Evolutionary conservation across 2,113 vertebrate genomes (phyloP).

Genomic region (Eulemur macaco): DNA sequence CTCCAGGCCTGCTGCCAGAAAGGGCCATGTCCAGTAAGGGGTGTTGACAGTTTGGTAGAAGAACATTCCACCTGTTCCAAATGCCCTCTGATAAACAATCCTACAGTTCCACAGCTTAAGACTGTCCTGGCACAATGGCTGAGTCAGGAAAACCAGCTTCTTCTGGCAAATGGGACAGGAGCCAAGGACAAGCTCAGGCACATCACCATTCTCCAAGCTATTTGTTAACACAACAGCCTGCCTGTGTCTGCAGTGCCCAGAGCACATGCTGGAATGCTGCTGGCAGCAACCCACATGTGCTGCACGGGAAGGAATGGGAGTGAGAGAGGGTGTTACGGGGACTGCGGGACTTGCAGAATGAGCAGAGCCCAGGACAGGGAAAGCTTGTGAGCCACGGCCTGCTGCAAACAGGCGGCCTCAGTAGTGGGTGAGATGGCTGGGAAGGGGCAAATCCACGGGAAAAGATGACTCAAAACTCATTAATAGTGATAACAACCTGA

Average conservation of each 20-base stretch:
- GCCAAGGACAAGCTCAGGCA: constrained; percentile 71
- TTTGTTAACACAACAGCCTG: constrained; percentile 61
- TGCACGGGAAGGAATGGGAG: neutral
- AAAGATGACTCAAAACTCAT: neutral
- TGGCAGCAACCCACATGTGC: constrained; percentile 30
- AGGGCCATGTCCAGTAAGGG: neutral
- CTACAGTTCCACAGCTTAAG: neutral
- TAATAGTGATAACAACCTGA: neutral
- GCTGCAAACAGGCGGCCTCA: neutral
- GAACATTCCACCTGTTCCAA: constrained; percentile 51
- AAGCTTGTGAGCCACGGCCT: neutral
- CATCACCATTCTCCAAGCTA: constrained; percentile 34
- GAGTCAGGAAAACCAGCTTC: constrained; percentile 59
- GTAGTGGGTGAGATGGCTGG: neutral
- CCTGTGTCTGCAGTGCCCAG: constrained; percentile 53
- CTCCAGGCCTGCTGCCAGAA: neutral
- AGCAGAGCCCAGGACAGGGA: neutral
- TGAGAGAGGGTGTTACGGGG: neutral
- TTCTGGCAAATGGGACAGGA: neutral
- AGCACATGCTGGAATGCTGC: neutral
- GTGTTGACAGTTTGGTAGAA: constrained; percentile 9
- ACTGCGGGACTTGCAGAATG: neutral
- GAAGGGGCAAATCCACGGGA: neutral
- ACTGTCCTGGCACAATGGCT: constrained; percentile 37
- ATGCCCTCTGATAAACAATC: neutral